These are phyloP conservation scores for Pectinophora gossypiella DNA, from an alignment of 1,140 invertebrate genomes.

Conservation along the genomic window DNA sequence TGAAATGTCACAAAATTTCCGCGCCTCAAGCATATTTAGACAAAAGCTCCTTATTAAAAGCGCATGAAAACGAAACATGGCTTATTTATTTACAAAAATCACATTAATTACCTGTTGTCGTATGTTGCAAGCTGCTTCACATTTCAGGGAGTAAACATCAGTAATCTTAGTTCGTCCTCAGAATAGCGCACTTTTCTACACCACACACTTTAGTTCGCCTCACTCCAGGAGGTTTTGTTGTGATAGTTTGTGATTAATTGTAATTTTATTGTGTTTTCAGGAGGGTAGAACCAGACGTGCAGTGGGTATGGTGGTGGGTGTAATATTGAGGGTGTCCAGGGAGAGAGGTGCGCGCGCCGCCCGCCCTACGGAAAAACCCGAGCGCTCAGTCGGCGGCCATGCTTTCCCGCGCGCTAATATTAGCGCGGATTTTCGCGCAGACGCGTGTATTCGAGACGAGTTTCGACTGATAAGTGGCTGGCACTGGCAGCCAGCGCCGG, in stretches of 20 bases:
- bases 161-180: neutral
- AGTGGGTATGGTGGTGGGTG: conserved; percentile 22
- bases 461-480: conserved; percentile 31
- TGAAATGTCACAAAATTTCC: no score
- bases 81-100: neutral
- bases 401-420: conserved; percentile 46
- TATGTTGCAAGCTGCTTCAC: neutral
- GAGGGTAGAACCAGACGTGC: conserved; percentile 18
- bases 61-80: neutral
- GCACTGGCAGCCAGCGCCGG: conserved; percentile 12
- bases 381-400: conserved; percentile 11
- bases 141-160: neutral
- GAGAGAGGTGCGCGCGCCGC: conserved; percentile 51
- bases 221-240: neutral
- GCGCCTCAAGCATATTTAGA: no score
- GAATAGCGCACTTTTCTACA: neutral
- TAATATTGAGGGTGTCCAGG: conserved; percentile 35
- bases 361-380: conserved; percentile 53
- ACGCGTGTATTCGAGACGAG: conserved; percentile 26
- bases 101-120: neutral
- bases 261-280: neutral
- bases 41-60: no score
- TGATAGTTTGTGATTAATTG: neutral
- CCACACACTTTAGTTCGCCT: neutral
- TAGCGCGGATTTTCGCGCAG: conserved; percentile 41